phyloP scores from a whole-genome alignment of 1,140 invertebrate genomes.

The Mizuhopecten yessoensis region DNA sequence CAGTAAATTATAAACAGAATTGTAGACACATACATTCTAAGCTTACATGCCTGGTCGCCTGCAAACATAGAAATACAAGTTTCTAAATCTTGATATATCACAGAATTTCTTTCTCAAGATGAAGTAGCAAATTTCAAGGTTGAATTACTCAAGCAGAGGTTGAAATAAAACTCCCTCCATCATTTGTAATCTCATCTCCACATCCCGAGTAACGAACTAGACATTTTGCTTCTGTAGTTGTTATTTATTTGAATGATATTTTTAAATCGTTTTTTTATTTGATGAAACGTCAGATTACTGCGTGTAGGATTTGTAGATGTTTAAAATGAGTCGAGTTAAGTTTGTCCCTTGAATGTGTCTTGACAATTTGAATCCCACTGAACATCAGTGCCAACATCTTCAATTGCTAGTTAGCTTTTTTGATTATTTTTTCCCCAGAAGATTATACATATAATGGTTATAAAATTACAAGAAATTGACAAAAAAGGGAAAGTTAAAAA shows the following conservation, averaged over 20 bases:
- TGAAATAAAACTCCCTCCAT: neutral
- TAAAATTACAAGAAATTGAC: too few species aligned
- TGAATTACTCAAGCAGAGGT: neutral
- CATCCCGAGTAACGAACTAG: neutral
- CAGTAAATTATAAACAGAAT: neutral
- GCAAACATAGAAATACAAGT: neutral
- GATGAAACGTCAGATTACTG: neutral
- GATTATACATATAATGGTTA: too few species aligned
- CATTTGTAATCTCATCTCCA: neutral
- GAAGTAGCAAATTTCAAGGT: conserved; percentile 22
- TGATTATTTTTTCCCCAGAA: too few species aligned
- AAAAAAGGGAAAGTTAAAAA: too few species aligned
- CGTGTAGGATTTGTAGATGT: too few species aligned
- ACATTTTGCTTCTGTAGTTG: neutral
- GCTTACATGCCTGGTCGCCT: neutral
- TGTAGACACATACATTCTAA: neutral
- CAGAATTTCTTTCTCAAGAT: conserved; percentile 19
- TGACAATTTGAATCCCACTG: neutral
- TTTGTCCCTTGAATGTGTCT: neutral
- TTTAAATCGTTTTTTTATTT: neutral
- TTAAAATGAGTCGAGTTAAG: neutral
- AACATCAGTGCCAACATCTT: neutral
- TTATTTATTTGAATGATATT: conserved; percentile 4
- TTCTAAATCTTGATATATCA: conserved; percentile 10
- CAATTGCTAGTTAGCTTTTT: neutral